Percentiles rank a stretch among this genome's conserved stretches.
Evolutionary conservation across 2,888 invertebrate species (phyloP).

Genomic region (Gandaritis pyraliata): DNA sequence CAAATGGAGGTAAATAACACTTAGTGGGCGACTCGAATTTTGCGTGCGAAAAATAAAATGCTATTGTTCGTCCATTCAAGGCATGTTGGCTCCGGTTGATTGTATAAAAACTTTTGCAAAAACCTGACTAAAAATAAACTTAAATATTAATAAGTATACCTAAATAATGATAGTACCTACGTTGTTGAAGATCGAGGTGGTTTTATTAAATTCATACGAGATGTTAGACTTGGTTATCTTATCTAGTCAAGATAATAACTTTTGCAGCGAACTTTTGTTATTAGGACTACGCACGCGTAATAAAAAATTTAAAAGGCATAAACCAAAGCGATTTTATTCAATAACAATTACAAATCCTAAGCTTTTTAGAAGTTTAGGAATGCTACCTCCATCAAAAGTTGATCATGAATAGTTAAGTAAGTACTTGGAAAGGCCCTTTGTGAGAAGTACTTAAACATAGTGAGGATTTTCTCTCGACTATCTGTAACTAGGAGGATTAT

Average conservation of each 20-base stretch:
- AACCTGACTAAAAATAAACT: constrained; percentile 5
- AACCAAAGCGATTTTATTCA: too few species aligned
- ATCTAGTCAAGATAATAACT: too few species aligned
- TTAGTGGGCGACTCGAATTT: constrained; percentile 62
- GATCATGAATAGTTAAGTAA: too few species aligned
- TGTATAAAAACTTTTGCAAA: constrained; percentile 43
- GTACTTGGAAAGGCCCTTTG: background rate
- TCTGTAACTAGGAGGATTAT: background rate
- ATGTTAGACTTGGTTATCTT: too few species aligned
- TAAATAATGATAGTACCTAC: background rate
- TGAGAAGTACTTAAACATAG: background rate
- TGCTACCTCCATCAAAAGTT: too few species aligned
- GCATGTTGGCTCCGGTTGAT: constrained; percentile 49
- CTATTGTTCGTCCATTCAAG: constrained; percentile 63
- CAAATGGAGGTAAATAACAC: constrained; percentile 64
- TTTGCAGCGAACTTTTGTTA: too few species aligned
- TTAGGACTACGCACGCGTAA: too few species aligned
- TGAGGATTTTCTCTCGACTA: background rate
- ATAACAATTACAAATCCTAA: too few species aligned
- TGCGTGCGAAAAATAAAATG: constrained; percentile 64
- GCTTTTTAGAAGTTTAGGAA: too few species aligned
- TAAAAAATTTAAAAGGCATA: too few species aligned
- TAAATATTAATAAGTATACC: background rate
- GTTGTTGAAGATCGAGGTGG: background rate
- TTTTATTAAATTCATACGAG: too few species aligned